phyloP scores from a whole-genome alignment of 1,140 invertebrate genomes.

The Apis florea region DNA sequence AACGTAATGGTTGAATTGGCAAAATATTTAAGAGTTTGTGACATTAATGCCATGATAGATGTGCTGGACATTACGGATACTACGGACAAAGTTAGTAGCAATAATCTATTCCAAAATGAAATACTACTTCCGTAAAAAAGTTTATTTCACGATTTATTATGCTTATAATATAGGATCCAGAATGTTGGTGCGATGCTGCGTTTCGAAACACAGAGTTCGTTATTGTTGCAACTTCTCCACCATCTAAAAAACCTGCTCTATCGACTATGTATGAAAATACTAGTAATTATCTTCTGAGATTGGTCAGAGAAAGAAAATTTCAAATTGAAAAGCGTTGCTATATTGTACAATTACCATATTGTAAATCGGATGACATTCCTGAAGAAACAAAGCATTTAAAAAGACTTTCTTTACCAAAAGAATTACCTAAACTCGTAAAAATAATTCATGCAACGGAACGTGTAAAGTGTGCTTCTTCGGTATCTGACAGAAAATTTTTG shows the following conservation, averaged over 20 bases:
- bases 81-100: slow-evolving; percentile 64
- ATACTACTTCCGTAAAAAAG: background rate
- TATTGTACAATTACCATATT: slow-evolving; percentile 75
- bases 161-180: slow-evolving; percentile 66
- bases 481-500: slow-evolving; percentile 66
- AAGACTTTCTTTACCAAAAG: slow-evolving; percentile 70
- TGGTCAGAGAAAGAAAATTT: slow-evolving; percentile 72
- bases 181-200: slow-evolving; percentile 74
- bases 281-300: slow-evolving; percentile 70
- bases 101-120: background rate
- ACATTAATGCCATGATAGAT: slow-evolving; percentile 76
- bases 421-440: slow-evolving; percentile 72
- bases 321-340: slow-evolving; percentile 71
- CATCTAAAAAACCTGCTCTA: slow-evolving; percentile 51
- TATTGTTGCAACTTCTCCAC: slow-evolving; percentile 73
- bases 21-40: slow-evolving; percentile 72
- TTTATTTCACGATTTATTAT: background rate
- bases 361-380: slow-evolving; percentile 71
- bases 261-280: slow-evolving; percentile 70
- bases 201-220: slow-evolving; percentile 71
- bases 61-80: slow-evolving; percentile 71
- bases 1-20: slow-evolving; percentile 73
- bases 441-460: slow-evolving; percentile 69
- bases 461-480: slow-evolving; percentile 58
- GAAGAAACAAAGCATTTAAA: slow-evolving; percentile 72